phyloP scores from a whole-genome alignment of 2,113 vertebrate species.

The Corythornis madagascariensis region DNA sequence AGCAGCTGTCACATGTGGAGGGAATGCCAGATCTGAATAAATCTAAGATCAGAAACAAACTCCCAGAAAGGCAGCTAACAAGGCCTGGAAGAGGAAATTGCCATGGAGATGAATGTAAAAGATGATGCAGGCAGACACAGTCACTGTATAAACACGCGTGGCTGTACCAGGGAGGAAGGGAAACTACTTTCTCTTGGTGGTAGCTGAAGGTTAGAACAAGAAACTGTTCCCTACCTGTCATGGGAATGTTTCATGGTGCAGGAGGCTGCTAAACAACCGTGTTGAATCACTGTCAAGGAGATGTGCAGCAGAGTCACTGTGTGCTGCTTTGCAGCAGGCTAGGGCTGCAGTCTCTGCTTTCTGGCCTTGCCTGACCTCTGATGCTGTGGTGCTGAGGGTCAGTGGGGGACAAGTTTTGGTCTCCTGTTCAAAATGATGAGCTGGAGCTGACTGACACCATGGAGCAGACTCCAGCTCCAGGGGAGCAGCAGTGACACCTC shows the following conservation, averaged over 20 bases:
- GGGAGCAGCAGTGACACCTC: not conserved
- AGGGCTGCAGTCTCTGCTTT: not conserved
- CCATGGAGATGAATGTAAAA: constrained; percentile 23
- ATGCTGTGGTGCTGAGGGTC: not conserved
- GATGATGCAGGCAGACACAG: constrained; percentile 9
- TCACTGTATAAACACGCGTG: not conserved
- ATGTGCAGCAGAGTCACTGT: not conserved
- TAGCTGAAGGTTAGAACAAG: not conserved
- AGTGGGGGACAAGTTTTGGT: not conserved
- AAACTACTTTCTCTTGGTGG: not conserved
- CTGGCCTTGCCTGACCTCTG: fast-evolving
- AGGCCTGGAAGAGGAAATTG: not conserved
- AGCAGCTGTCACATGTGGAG: not conserved
- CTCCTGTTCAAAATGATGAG: fast-evolving
- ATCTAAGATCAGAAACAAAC: not conserved
- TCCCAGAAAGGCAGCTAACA: constrained; percentile 25
- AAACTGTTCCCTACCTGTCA: not conserved
- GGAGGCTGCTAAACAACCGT: not conserved
- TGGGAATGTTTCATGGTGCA: not conserved
- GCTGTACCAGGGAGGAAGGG: not conserved
- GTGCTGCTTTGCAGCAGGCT: not conserved
- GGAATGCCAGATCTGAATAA: not conserved
- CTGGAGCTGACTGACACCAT: not conserved
- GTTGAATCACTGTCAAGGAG: not conserved
- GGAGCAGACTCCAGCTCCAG: not conserved